These are phyloP conservation scores for Lordiphosa stackelbergi DNA, from an alignment of 1,140 invertebrate species.

Conservation along the genomic window DNA sequence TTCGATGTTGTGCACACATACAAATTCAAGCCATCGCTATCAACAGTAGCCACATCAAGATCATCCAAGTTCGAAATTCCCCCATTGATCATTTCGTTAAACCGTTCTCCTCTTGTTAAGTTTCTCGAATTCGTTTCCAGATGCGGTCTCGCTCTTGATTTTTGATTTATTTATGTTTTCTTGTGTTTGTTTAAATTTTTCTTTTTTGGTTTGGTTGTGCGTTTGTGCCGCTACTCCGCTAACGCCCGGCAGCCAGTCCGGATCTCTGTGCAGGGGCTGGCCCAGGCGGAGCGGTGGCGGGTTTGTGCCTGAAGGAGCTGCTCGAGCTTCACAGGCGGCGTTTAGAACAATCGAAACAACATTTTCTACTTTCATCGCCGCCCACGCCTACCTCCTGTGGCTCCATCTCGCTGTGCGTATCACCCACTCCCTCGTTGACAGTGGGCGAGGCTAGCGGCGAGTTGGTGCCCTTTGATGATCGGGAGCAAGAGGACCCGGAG, in stretches of 20 bases:
- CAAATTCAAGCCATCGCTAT: constrained; percentile 17
- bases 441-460: constrained; percentile 40
- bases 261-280: constrained; percentile 46
- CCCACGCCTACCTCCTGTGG: constrained; percentile 63
- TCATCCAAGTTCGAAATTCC: constrained; percentile 8
- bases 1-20: constrained; percentile 44
- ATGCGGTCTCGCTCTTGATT: constrained; percentile 12
- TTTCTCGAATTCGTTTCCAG: constrained; percentile 34
- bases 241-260: constrained; percentile 53
- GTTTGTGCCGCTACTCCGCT: constrained; percentile 20
- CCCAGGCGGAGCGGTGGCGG: constrained; percentile 24
- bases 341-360: constrained; percentile 74
- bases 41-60: constrained; percentile 2
- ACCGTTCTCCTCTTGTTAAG: constrained; percentile 5
- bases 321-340: constrained; percentile 70
- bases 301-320: constrained; percentile 63
- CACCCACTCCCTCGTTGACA: constrained; percentile 48
- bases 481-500: constrained; percentile 14
- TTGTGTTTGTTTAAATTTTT: constrained; percentile 54
- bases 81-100: constrained; percentile 8
- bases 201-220: constrained; percentile 51
- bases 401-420: constrained; percentile 60
- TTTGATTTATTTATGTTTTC: constrained; percentile 31
- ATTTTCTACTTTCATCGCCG: constrained; percentile 75
- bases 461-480: background rate